phyloP scores from a whole-genome alignment of 1,140 invertebrate species.

The Phymorhynchus buccinoides region DNA sequence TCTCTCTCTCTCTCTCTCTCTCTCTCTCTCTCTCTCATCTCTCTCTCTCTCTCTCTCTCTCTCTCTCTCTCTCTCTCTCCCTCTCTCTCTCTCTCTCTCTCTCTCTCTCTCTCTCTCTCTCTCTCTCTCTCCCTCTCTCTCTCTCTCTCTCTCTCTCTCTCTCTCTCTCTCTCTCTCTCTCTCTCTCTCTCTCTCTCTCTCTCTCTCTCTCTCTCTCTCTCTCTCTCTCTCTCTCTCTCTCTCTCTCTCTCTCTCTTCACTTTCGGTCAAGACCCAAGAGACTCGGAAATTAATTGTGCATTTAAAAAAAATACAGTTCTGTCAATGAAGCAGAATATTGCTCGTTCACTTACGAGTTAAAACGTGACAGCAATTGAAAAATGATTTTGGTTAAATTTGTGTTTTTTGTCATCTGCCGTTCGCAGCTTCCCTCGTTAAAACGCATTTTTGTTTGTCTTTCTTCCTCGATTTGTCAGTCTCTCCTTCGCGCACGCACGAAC shows the following conservation, averaged over 20 bases:
- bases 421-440: not conserved
- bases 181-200: not conserved
- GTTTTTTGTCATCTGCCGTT: too few relatives aligned
- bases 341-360: too few relatives aligned
- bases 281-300: too few relatives aligned
- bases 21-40: too few relatives aligned
- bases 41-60: not conserved
- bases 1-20: not conserved
- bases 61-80: not conserved
- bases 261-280: too few relatives aligned
- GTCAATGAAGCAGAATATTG: too few relatives aligned
- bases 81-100: not conserved
- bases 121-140: constrained; percentile 5
- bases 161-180: not conserved
- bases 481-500: too few relatives aligned
- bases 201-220: not conserved
- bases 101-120: not conserved
- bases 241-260: not conserved
- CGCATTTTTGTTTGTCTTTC: not conserved
- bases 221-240: not conserved
- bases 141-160: not conserved
- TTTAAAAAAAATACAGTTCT: too few relatives aligned
- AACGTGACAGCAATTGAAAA: too few relatives aligned
- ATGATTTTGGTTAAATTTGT: too few relatives aligned
- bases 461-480: constrained; percentile 26